Conservation (phyloP, 2,113 vertebrate genomes). For the Polypterus senegalus region DNA sequence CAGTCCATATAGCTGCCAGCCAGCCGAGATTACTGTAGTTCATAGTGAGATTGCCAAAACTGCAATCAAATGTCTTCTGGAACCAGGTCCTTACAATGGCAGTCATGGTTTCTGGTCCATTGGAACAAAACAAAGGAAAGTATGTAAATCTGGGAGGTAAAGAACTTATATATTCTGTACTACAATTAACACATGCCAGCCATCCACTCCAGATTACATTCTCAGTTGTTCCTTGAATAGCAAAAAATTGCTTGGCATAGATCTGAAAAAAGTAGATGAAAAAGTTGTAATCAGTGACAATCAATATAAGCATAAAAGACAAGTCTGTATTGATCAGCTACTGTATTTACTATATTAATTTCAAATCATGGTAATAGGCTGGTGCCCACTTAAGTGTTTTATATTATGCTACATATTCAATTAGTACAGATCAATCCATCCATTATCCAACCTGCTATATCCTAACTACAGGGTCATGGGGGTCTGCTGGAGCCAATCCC, state of each 20-base stretch:
- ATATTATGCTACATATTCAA: too few species aligned
- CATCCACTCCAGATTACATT: conserved; percentile 72
- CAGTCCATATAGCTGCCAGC: conserved; percentile 78
- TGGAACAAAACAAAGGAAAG: conserved; percentile 69
- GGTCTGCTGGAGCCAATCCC: too few species aligned
- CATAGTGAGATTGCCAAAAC: conserved; percentile 61
- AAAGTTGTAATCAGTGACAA: too few species aligned
- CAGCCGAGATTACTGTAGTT: conserved; percentile 67
- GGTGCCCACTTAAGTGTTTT: too few species aligned
- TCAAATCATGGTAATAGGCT: too few species aligned
- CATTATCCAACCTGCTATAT: too few species aligned
- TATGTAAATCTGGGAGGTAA: conserved; percentile 63
- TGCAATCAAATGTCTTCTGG: conserved; percentile 77
- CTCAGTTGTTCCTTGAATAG: conserved; percentile 31
- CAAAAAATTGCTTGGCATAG: conserved; percentile 35
- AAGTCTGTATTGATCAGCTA: too few species aligned
- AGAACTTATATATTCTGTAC: conserved; percentile 45
- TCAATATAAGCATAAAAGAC: too few species aligned
- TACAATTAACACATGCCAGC: conserved; percentile 63
- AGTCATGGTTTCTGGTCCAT: conserved; percentile 54
- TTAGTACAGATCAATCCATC: too few species aligned
- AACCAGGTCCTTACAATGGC: conserved; percentile 71
- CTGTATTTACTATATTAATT: too few species aligned
- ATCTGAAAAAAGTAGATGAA: conserved; percentile 41
- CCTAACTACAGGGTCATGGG: too few species aligned